A percentile compares a stretch with the other conserved stretches of the same genome.
phyloP scores from a whole-genome alignment of 2,888 invertebrate species.

The Spisula subtruncata region DNA sequence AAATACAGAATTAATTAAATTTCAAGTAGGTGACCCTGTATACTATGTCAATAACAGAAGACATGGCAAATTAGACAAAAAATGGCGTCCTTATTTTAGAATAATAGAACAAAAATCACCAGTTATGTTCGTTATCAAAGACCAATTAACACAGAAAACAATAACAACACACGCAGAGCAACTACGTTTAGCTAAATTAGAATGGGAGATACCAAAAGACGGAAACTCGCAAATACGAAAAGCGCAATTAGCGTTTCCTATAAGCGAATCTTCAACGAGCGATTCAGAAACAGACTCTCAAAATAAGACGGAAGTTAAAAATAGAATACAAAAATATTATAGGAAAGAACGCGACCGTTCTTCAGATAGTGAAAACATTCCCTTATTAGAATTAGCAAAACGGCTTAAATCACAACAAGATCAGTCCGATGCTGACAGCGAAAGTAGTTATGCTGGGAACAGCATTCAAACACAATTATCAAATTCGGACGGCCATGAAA shows the following conservation, averaged over 20 bases:
- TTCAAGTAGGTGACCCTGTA: constrained; percentile 65
- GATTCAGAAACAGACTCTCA: background rate
- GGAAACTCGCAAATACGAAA: too few species aligned
- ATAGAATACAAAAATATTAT: background rate
- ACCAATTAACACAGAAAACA: constrained; percentile 53
- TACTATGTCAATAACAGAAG: constrained; percentile 58
- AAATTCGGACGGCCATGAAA: too few species aligned
- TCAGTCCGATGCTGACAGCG: too few species aligned
- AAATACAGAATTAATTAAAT: constrained; percentile 47
- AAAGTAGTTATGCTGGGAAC: too few species aligned
- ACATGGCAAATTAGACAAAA: constrained; percentile 58
- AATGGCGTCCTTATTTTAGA: constrained; percentile 65
- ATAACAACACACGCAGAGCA: constrained; percentile 50
- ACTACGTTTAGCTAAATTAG: constrained; percentile 44
- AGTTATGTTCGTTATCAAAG: constrained; percentile 54
- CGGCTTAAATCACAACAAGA: too few species aligned
- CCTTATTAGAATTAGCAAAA: background rate
- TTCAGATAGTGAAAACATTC: background rate
- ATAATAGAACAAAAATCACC: constrained; percentile 61
- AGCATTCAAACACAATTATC: too few species aligned
- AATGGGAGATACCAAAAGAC: background rate
- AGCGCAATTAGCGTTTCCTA: too few species aligned
- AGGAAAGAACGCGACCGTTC: background rate
- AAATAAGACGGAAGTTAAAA: background rate
- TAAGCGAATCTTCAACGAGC: background rate